A percentile compares a stretch with the other conserved stretches of the same genome.
These are phyloP conservation scores for Cyprinella venusta DNA, from an alignment of 2,797 vertebrate genomes.

Conservation along the genomic window DNA sequence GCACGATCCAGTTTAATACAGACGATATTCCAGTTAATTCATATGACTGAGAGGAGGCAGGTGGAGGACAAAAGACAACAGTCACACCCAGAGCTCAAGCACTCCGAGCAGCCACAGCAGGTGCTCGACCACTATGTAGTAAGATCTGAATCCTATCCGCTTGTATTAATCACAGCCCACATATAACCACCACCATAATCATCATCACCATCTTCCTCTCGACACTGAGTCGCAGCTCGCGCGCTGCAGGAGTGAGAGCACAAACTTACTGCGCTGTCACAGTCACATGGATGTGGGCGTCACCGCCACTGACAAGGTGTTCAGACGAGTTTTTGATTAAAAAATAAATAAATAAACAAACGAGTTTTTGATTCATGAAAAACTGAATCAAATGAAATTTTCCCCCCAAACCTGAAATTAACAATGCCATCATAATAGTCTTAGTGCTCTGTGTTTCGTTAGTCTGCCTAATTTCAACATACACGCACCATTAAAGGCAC, in stretches of 20 bases:
- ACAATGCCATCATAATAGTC: too few relatives aligned
- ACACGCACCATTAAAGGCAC: neutral
- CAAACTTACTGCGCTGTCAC: slow-evolving; percentile 22
- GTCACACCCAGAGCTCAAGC: slow-evolving; percentile 69
- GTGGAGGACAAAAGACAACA: slow-evolving; percentile 58
- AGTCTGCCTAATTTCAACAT: neutral
- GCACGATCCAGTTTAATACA: neutral
- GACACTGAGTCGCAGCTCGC: slow-evolving; percentile 1
- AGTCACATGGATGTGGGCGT: slow-evolving; percentile 40
- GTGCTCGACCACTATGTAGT: slow-evolving; percentile 11
- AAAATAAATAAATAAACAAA: too few relatives aligned
- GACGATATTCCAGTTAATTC: slow-evolving; percentile 12
- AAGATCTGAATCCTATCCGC: neutral
- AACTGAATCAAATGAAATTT: neutral
- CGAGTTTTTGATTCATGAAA: slow-evolving; percentile 1
- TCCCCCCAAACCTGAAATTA: neutral
- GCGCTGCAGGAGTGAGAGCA: slow-evolving; percentile 12
- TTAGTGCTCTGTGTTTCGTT: neutral
- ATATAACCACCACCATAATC: neutral
- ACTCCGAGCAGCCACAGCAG: slow-evolving; percentile 56
- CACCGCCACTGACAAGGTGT: neutral
- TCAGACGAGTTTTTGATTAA: neutral
- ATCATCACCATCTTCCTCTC: neutral
- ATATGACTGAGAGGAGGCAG: slow-evolving; percentile 45
- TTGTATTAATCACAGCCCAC: neutral